phyloP scores from a whole-genome alignment of 2,888 invertebrate species.

The Apotomis turbidana region DNA sequence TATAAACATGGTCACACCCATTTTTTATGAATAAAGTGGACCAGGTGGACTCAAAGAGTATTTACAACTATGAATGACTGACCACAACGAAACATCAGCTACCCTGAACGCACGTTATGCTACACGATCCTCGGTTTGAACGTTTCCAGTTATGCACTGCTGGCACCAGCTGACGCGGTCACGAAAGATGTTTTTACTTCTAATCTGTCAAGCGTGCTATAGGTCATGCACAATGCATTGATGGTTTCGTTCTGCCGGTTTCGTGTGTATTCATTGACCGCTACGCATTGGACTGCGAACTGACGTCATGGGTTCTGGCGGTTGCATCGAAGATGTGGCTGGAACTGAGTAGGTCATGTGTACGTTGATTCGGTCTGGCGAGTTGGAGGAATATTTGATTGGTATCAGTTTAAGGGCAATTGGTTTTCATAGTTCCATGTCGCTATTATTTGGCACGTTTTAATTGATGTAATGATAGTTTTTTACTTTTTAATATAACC shows the following conservation, averaged over 20 bases:
- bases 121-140: constrained; percentile 22
- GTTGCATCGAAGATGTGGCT: constrained; percentile 16
- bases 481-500: too few relatives aligned
- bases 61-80: not conserved
- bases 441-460: too few relatives aligned
- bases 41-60: too few relatives aligned
- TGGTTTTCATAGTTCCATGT: too few relatives aligned
- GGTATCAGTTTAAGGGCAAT: too few relatives aligned
- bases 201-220: constrained; percentile 37
- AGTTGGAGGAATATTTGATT: not conserved
- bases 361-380: constrained; percentile 6
- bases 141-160: constrained; percentile 36
- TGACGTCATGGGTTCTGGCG: constrained; percentile 21
- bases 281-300: constrained; percentile 28
- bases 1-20: too few relatives aligned
- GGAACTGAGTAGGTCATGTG: constrained; percentile 12
- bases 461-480: too few relatives aligned
- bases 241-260: constrained; percentile 16
- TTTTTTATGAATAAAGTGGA: too few relatives aligned
- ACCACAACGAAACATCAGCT: constrained; percentile 3
- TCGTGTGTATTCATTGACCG: constrained; percentile 29
- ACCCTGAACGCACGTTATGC: constrained; percentile 9
- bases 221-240: constrained; percentile 38
- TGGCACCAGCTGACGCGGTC: constrained; percentile 34
- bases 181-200: constrained; percentile 28